phyloP scores from a whole-genome alignment of 2,888 invertebrate genomes.

The Myathropa florea region DNA sequence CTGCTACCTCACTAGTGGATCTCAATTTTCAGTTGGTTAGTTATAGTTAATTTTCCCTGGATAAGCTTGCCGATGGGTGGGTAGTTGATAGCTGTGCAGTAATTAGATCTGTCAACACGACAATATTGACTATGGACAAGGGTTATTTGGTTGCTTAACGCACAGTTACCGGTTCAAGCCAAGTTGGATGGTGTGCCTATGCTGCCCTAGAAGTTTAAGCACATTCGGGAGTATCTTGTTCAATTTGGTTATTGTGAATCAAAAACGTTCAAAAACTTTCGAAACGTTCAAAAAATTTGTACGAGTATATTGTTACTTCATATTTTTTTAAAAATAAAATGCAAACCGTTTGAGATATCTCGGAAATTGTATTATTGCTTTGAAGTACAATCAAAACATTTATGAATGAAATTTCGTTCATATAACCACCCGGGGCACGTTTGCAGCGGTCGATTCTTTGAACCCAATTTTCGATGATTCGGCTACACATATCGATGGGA shows the following conservation, averaged over 20 bases:
- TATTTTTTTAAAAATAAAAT: too few relatives aligned
- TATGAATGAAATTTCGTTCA: too few relatives aligned
- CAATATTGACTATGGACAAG: not conserved
- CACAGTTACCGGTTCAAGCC: not conserved
- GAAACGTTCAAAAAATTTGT: too few relatives aligned
- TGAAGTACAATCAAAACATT: too few relatives aligned
- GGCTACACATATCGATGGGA: too few relatives aligned
- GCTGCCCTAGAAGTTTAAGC: not conserved
- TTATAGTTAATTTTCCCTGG: constrained; percentile 28
- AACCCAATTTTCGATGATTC: too few relatives aligned
- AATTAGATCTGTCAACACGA: not conserved
- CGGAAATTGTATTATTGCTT: too few relatives aligned
- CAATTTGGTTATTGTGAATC: not conserved
- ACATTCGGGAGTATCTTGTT: not conserved
- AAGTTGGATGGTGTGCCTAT: not conserved
- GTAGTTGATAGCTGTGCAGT: not conserved
- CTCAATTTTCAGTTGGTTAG: constrained; percentile 26
- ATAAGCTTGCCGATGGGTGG: constrained; percentile 4
- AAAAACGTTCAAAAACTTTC: too few relatives aligned
- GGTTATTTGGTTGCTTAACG: not conserved
- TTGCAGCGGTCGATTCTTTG: too few relatives aligned
- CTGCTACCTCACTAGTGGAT: not conserved
- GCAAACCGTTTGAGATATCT: too few relatives aligned
- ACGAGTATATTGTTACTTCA: too few relatives aligned
- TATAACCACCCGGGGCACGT: too few relatives aligned